phyloP scores from a whole-genome alignment of 2,797 vertebrate genomes.

The Sylvilagus floridanus region DNA sequence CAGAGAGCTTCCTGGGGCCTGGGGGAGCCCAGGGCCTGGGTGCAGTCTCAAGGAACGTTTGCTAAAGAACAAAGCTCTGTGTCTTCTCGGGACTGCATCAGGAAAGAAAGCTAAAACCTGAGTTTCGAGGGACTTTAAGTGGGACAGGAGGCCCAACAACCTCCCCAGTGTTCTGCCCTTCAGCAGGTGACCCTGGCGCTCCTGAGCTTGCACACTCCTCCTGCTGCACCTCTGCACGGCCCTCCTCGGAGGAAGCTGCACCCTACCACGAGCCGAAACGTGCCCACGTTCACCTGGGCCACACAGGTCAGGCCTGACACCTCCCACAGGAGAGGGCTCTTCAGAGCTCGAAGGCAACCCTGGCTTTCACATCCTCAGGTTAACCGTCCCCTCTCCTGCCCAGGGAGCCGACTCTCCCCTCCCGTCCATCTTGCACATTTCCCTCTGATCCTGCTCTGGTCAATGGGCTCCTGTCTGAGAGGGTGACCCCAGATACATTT shows the following conservation, averaged over 20 bases:
- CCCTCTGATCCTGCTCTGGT: neutral
- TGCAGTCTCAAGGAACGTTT: neutral
- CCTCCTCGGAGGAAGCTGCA: neutral
- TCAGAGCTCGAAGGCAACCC: neutral
- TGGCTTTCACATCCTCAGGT: neutral
- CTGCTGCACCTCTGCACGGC: fast-evolving
- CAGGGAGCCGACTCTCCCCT: neutral
- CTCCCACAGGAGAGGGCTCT: neutral
- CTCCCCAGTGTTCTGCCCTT: neutral
- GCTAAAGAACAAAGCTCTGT: neutral
- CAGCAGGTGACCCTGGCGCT: neutral
- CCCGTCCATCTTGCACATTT: neutral
- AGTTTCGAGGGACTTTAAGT: neutral
- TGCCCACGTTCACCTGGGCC: neutral
- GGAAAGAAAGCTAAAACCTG: neutral
- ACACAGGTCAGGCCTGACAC: neutral
- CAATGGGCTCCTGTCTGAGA: neutral
- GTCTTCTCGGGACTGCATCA: neutral
- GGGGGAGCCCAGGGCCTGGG: neutral
- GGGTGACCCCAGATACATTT: too few relatives aligned
- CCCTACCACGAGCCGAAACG: neutral
- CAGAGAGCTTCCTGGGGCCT: neutral
- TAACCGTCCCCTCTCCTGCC: neutral
- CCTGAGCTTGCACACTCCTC: neutral
- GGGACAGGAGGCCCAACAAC: neutral